Evolutionary conservation across 2,113 vertebrate genomes (phyloP).

Genomic region (Rana temporaria): DNA sequence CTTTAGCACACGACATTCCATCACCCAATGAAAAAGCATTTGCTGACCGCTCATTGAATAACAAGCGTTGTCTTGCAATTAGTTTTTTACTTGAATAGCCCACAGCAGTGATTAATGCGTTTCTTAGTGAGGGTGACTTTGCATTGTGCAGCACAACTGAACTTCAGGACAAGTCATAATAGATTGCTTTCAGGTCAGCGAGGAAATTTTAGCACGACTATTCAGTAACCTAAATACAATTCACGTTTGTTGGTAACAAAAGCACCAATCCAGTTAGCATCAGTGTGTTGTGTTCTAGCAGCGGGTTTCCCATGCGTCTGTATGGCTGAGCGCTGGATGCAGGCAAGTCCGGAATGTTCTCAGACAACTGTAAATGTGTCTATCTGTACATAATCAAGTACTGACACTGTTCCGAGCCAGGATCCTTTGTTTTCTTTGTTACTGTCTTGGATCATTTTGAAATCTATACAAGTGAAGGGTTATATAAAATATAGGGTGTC

Average conservation of each 20-base stretch:
- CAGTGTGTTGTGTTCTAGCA: background rate
- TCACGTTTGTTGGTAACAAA: background rate
- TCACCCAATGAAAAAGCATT: background rate
- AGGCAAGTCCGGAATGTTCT: background rate
- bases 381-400: too few species aligned
- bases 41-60: background rate
- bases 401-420: too few species aligned
- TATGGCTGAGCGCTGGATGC: background rate
- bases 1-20: too few species aligned
- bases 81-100: background rate
- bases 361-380: too few species aligned
- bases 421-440: too few species aligned
- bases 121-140: background rate
- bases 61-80: background rate
- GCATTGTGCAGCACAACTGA: constrained; percentile 1
- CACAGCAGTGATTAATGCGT: background rate
- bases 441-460: too few species aligned
- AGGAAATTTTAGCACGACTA: background rate
- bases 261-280: background rate
- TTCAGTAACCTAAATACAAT: constrained; percentile 3
- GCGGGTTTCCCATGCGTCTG: background rate
- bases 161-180: background rate
- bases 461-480: too few species aligned
- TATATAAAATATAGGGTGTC: too few species aligned
- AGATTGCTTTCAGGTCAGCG: constrained; percentile 17